Conservation (phyloP, 1,140 invertebrate genomes). For the Zaprionus inermis region DNA sequence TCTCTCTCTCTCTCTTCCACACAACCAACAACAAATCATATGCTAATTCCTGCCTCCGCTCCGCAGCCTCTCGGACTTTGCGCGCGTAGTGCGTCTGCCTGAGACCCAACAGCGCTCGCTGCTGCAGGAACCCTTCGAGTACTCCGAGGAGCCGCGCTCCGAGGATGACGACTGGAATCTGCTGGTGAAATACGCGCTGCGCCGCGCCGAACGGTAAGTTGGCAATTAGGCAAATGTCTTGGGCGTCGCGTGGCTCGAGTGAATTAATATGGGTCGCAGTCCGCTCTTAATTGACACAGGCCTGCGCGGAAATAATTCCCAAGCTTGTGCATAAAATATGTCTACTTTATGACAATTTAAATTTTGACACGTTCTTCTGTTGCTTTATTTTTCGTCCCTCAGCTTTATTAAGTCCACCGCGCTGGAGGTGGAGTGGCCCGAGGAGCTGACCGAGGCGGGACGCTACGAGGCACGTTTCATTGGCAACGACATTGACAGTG, state of each 20-base stretch:
- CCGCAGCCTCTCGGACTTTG: slow-evolving; percentile 88
- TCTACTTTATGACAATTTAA: slow-evolving; percentile 53
- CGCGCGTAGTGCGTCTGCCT: slow-evolving; percentile 88
- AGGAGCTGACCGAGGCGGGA: slow-evolving; percentile 88
- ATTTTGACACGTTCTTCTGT: slow-evolving; percentile 30
- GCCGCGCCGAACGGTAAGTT: slow-evolving; percentile 88
- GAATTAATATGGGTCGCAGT: slow-evolving; percentile 65
- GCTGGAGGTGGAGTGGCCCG: slow-evolving; percentile 89
- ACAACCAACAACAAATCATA: too few species aligned
- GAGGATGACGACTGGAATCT: slow-evolving; percentile 92
- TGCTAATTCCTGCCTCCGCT: slow-evolving; percentile 16
- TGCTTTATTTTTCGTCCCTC: slow-evolving; percentile 17
- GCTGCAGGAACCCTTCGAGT: slow-evolving; percentile 88
- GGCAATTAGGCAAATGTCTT: slow-evolving; percentile 66
- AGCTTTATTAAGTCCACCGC: slow-evolving; percentile 91
- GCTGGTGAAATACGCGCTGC: slow-evolving; percentile 89
- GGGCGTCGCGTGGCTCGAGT: slow-evolving; percentile 26
- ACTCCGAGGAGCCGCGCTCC: slow-evolving; percentile 87
- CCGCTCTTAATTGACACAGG: slow-evolving; percentile 30
- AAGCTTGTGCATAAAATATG: slow-evolving; percentile 60
- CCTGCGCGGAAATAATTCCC: slow-evolving; percentile 11
- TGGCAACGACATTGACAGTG: slow-evolving; percentile 90
- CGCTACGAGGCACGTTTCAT: slow-evolving; percentile 91
- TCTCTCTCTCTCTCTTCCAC: too few species aligned
- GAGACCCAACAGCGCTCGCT: slow-evolving; percentile 87